phyloP scores from a whole-genome alignment of 1,140 invertebrate species.

The Drosophila tristis region DNA sequence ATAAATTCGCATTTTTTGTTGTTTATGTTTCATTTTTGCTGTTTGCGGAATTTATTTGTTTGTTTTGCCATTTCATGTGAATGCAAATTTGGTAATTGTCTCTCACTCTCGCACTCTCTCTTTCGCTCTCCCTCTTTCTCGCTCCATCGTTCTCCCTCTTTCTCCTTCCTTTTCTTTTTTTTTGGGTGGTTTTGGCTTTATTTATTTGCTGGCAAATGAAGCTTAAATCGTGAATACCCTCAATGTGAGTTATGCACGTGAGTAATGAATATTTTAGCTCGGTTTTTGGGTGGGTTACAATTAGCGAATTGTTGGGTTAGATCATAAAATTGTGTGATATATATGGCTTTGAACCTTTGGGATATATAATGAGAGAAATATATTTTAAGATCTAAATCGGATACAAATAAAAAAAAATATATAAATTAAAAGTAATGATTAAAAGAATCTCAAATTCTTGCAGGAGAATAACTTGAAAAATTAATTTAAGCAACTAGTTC shows the following conservation, averaged over 20 bases:
- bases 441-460: no score
- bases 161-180: constrained; percentile 1
- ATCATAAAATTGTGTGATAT: constrained; percentile 22
- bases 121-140: constrained; percentile 9
- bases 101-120: constrained; percentile 20
- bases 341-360: constrained; percentile 13
- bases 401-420: no score
- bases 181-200: constrained; percentile 34
- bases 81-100: constrained; percentile 79
- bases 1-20: constrained; percentile 39
- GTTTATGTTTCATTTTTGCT: constrained; percentile 72
- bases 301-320: constrained; percentile 3
- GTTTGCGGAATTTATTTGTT: constrained; percentile 76
- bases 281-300: not conserved
- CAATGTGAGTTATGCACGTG: constrained; percentile 42
- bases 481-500: no score
- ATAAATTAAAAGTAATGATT: no score
- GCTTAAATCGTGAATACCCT: constrained; percentile 47
- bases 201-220: constrained; percentile 62
- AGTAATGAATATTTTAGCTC: constrained; percentile 31
- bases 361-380: not conserved
- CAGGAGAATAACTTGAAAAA: no score
- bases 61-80: constrained; percentile 72
- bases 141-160: constrained; percentile 8
- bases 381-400: not conserved